Percentiles rank a stretch among this genome's conserved stretches.
phyloP scores from a whole-genome alignment of 92 coral and sea anemone genomes.

The Nematostella vectensis region DNA sequence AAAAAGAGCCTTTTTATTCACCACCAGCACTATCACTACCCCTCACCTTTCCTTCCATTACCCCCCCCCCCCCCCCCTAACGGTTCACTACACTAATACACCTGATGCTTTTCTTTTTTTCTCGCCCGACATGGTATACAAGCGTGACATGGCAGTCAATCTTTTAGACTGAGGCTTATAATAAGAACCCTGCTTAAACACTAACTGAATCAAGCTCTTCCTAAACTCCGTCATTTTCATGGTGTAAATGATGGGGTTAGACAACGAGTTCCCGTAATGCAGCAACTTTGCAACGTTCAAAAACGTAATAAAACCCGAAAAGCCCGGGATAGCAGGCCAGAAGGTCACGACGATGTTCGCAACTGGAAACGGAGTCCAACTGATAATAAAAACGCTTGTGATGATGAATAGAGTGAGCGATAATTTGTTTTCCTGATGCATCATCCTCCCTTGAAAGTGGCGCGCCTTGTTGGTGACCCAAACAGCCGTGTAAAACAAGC shows the following conservation, averaged over 20 bases:
- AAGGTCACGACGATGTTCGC: slow-evolving; percentile 13
- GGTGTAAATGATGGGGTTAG: slow-evolving; percentile 7
- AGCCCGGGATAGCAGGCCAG: slow-evolving; percentile 1
- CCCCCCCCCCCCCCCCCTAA: no score
- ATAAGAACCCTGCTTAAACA: no score
- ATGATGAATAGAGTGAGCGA: slow-evolving; percentile 17
- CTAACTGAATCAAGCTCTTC: slow-evolving; percentile 1
- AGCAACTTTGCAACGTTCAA: slow-evolving; percentile 7
- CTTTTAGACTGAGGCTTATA: no score
- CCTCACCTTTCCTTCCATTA: no score
- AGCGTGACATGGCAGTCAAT: no score
- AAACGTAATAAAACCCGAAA: slow-evolving; percentile 8
- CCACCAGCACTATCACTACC: no score
- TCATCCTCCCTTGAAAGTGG: neutral
- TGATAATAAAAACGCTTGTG: slow-evolving; percentile 18
- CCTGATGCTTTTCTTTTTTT: no score
- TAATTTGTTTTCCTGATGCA: slow-evolving; percentile 10
- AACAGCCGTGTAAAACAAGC: slow-evolving; percentile 9
- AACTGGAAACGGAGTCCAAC: slow-evolving; percentile 27
- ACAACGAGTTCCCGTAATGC: slow-evolving; percentile 10
- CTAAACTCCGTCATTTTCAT: slow-evolving; percentile 12
- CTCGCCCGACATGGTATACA: no score
- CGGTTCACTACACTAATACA: no score
- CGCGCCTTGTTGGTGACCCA: slow-evolving; percentile 10
- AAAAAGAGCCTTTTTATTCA: no score